These are phyloP conservation scores for Apamea crenata DNA, from an alignment of 2,888 invertebrate species.

Conservation along the genomic window DNA sequence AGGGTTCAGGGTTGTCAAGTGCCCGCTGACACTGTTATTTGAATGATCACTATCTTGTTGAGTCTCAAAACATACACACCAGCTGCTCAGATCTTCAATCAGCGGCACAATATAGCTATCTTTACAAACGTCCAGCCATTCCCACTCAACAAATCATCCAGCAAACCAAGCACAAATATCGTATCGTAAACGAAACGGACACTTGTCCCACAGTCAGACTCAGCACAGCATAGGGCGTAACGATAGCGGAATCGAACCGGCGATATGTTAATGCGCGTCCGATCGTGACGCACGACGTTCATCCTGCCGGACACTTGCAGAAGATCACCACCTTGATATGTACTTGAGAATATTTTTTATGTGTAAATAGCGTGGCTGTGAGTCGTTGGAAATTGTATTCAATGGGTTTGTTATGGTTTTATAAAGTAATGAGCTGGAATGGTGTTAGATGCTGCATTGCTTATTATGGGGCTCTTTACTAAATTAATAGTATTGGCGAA, in stretches of 20 bases:
- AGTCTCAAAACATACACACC: not conserved
- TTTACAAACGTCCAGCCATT: not conserved
- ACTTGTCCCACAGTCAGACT: constrained; percentile 57
- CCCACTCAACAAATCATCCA: constrained; percentile 3
- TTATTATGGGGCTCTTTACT: not conserved
- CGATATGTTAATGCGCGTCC: constrained; percentile 89
- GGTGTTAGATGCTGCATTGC: constrained; percentile 15
- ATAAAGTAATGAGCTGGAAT: constrained; percentile 51
- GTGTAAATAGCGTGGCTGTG: constrained; percentile 62
- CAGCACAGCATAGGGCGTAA: constrained; percentile 69
- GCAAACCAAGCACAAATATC: constrained; percentile 9
- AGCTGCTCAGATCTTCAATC: not conserved
- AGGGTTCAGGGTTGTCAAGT: not conserved
- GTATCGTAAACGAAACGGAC: constrained; percentile 54
- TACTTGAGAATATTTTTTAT: constrained; percentile 70
- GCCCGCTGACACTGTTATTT: not conserved
- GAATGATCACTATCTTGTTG: not conserved
- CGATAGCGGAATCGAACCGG: constrained; percentile 85
- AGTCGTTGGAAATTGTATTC: constrained; percentile 52
- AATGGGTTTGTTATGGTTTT: constrained; percentile 52
- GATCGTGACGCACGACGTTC: constrained; percentile 89
- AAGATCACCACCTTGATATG: constrained; percentile 68
- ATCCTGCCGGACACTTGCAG: constrained; percentile 81
- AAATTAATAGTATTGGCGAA: not conserved
- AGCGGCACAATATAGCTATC: not conserved